phyloP scores from a whole-genome alignment of 2,113 vertebrate genomes.

The Crotalus helleri region DNA sequence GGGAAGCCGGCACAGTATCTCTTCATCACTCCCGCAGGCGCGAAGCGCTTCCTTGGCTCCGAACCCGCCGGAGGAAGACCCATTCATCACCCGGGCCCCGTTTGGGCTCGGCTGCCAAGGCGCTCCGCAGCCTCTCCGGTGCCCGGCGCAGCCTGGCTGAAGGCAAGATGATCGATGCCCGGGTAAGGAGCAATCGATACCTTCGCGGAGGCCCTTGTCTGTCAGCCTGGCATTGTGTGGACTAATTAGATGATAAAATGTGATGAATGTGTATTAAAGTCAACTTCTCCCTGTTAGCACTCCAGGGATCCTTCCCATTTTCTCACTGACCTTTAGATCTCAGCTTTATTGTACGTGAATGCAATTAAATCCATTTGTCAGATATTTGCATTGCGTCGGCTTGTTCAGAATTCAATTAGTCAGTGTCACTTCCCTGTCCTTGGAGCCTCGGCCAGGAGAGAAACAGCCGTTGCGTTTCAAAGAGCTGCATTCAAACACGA shows the following conservation, averaged over 20 bases:
- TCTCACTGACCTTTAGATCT: slow-evolving; percentile 91
- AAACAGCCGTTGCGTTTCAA: slow-evolving; percentile 12
- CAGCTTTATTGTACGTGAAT: slow-evolving; percentile 88
- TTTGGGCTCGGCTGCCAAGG: slow-evolving; percentile 54
- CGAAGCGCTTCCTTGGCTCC: slow-evolving; percentile 58
- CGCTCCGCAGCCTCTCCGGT: slow-evolving; percentile 60
- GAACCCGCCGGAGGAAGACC: slow-evolving; percentile 65
- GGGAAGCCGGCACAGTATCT: slow-evolving; percentile 41
- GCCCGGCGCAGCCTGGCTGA: slow-evolving; percentile 55
- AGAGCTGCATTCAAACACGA: background rate
- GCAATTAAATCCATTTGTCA: slow-evolving; percentile 89
- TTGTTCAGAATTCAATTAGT: slow-evolving; percentile 78
- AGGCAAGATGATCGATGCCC: slow-evolving; percentile 88
- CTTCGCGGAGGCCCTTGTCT: slow-evolving; percentile 77
- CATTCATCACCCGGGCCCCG: slow-evolving; percentile 59
- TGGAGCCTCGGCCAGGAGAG: slow-evolving; percentile 51
- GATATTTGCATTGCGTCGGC: slow-evolving; percentile 78
- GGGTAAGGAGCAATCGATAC: slow-evolving; percentile 89
- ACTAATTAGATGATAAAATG: slow-evolving; percentile 99
- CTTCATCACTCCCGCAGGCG: slow-evolving; percentile 49
- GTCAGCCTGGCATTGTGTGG: slow-evolving; percentile 82
- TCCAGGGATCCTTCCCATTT: slow-evolving; percentile 84
- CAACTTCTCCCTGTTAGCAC: slow-evolving; percentile 79
- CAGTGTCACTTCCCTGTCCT: slow-evolving; percentile 69
- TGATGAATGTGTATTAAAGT: slow-evolving; percentile 97